phyloP scores from a whole-genome alignment of 2,888 invertebrate genomes.

The Pyrocoelia pectoralis region DNA sequence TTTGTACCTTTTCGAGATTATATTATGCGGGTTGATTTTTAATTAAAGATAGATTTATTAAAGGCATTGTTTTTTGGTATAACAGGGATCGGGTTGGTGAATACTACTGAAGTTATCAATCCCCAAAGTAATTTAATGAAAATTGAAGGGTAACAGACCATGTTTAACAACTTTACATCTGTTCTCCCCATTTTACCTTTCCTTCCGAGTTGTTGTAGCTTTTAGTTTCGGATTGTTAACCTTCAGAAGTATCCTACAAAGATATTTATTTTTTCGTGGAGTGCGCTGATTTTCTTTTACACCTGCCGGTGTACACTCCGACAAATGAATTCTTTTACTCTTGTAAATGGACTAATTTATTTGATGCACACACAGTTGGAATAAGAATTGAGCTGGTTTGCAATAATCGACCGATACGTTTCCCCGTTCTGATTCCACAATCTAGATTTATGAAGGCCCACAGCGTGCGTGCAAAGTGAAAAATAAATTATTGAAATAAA shows the following conservation, averaged over 20 bases:
- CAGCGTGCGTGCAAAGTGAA: slow-evolving; percentile 9
- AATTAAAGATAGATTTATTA: too few relatives aligned
- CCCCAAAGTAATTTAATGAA: slow-evolving; percentile 2
- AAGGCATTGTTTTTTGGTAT: too few relatives aligned
- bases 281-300: neutral
- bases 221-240: slow-evolving; percentile 9
- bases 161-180: slow-evolving; percentile 12
- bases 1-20: neutral
- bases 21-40: neutral
- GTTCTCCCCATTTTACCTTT: slow-evolving; percentile 7
- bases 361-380: slow-evolving; percentile 1
- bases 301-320: neutral
- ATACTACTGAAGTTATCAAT: neutral
- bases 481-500: slow-evolving; percentile 17
- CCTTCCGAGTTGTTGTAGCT: slow-evolving; percentile 9
- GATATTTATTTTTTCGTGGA: neutral
- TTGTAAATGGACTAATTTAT: too few relatives aligned
- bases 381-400: slow-evolving; percentile 20
- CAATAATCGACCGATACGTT: slow-evolving; percentile 27
- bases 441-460: slow-evolving; percentile 14
- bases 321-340: neutral
- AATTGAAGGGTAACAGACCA: slow-evolving; percentile 9
- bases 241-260: neutral
- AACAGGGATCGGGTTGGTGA: neutral
- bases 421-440: slow-evolving; percentile 17